Conservation (phyloP, 2,888 invertebrate species). For the Zaprionus bogoriensis region DNA sequence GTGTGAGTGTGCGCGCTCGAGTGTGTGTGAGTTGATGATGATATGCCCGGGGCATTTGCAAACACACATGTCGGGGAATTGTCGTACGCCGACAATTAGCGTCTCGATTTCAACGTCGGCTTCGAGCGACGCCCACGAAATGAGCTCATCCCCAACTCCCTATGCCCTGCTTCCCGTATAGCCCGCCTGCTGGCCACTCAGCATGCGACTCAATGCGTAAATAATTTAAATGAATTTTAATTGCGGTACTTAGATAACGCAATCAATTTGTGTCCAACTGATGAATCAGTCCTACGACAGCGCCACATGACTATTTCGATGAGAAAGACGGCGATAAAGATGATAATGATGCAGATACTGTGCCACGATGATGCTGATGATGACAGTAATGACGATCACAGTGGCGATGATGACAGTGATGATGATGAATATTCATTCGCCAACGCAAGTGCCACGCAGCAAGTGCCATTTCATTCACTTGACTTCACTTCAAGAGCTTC, state of each 20-base stretch:
- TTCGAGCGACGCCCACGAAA: slow-evolving; percentile 54
- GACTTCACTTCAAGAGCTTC: slow-evolving; percentile 16
- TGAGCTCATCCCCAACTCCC: slow-evolving; percentile 56
- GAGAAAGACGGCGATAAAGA: neutral
- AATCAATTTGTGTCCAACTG: slow-evolving; percentile 54
- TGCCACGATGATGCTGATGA: too few species aligned
- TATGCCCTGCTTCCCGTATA: neutral
- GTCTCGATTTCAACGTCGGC: slow-evolving; percentile 36
- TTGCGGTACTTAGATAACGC: slow-evolving; percentile 64
- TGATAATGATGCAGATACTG: slow-evolving; percentile 13
- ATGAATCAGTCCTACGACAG: slow-evolving; percentile 52
- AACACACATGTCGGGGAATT: slow-evolving; percentile 25
- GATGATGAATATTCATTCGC: slow-evolving; percentile 26
- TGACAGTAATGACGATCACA: neutral
- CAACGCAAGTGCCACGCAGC: slow-evolving; percentile 31
- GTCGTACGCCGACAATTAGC: slow-evolving; percentile 51
- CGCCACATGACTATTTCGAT: slow-evolving; percentile 12
- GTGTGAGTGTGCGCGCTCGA: neutral
- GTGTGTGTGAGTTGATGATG: slow-evolving; percentile 15
- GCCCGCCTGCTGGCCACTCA: neutral
- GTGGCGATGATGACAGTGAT: neutral
- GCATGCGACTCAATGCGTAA: slow-evolving; percentile 33
- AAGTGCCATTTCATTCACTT: slow-evolving; percentile 36
- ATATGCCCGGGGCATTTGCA: slow-evolving; percentile 33
- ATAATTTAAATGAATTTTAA: slow-evolving; percentile 69